phyloP scores from a whole-genome alignment of 2,888 invertebrate species.

The Terebella lapidaria region DNA sequence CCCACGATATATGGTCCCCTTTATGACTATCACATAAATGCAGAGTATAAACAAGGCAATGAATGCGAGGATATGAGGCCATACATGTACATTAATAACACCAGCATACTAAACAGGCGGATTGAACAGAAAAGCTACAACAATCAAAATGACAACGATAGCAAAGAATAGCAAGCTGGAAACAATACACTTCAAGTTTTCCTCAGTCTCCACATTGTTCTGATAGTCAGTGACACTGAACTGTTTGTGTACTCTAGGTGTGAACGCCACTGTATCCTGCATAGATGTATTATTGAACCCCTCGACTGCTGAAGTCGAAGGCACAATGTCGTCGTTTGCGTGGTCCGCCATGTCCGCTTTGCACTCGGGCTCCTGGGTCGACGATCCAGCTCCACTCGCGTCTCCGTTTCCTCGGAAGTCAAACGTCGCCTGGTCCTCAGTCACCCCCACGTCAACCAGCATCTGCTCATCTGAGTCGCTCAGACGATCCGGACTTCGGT shows the following conservation, averaged over 20 bases:
- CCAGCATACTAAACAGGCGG: slow-evolving; percentile 4
- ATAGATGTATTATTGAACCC: too few species aligned
- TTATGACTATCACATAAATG: too few species aligned
- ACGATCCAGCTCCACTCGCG: background rate
- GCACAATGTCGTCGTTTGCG: background rate
- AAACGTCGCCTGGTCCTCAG: background rate
- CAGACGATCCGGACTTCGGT: background rate
- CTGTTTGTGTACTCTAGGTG: too few species aligned
- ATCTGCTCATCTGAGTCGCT: background rate
- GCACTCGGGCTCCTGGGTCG: background rate
- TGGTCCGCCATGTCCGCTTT: background rate
- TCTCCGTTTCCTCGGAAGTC: background rate
- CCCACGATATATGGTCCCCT: too few species aligned
- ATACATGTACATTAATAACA: too few species aligned
- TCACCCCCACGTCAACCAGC: too few species aligned
- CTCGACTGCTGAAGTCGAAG: too few species aligned
- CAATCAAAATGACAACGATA: slow-evolving; percentile 5
- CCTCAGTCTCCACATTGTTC: slow-evolving; percentile 7
- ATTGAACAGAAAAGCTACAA: slow-evolving; percentile 11
- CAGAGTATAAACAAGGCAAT: too few species aligned
- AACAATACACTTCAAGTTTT: slow-evolving; percentile 12
- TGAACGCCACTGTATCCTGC: too few species aligned
- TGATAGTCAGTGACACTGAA: slow-evolving; percentile 2
- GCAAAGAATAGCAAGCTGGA: slow-evolving; percentile 6
- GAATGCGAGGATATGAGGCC: too few species aligned